phyloP scores from a whole-genome alignment of 2,113 vertebrate species.

The Ageneiosus marmoratus region DNA sequence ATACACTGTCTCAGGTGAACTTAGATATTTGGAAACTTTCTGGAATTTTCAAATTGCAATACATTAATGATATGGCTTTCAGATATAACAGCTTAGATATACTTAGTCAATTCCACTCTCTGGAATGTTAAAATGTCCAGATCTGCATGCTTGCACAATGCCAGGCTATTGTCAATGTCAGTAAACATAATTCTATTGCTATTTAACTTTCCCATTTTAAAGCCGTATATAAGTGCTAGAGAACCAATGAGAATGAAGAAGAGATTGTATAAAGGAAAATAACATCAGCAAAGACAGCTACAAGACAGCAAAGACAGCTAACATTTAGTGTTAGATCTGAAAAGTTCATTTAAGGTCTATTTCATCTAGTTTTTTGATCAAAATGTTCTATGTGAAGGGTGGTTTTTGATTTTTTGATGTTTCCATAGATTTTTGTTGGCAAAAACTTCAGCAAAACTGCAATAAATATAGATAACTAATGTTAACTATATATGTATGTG shows the following conservation, averaged over 20 bases:
- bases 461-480: no score
- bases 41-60: constrained; percentile 3
- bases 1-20: not conserved
- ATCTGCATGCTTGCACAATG: constrained; percentile 15
- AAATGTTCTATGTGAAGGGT: no score
- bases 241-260: not conserved
- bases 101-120: not conserved
- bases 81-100: not conserved
- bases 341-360: no score
- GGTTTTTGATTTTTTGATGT: no score
- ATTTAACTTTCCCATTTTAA: constrained; percentile 30
- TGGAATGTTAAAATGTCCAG: not conserved
- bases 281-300: not conserved
- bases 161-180: constrained; percentile 2
- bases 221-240: constrained; percentile 34
- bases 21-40: not conserved
- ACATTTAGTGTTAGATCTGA: no score
- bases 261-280: not conserved
- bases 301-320: not conserved
- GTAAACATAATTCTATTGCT: constrained; percentile 1
- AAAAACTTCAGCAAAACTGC: no score
- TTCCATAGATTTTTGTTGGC: no score
- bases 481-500: no score
- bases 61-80: not conserved
- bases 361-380: no score